Conservation (phyloP, 2,797 vertebrate species). For the Sebastes glaucus region DNA sequence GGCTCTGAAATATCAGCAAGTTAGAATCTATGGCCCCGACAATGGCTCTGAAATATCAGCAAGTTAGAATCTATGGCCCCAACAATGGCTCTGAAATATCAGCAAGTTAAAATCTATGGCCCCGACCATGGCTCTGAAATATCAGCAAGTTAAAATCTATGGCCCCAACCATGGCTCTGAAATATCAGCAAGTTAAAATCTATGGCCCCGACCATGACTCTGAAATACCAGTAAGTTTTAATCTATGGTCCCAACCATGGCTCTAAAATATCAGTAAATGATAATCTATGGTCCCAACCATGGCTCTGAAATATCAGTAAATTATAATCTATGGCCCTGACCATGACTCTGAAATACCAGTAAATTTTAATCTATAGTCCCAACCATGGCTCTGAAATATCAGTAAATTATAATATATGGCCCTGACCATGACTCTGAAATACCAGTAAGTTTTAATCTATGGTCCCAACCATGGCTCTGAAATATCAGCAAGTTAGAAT, state of each 20-base stretch:
- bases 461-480: too few relatives aligned
- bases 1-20: too few relatives aligned
- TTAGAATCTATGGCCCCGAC: rapidly evolving
- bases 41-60: too few relatives aligned
- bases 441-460: rapidly evolving
- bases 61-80: rapidly evolving
- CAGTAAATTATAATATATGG: rapidly evolving
- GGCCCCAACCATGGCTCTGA: too few relatives aligned
- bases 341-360: too few relatives aligned
- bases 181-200: rapidly evolving
- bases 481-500: rapidly evolving
- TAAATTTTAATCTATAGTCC: rapidly evolving
- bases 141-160: rapidly evolving
- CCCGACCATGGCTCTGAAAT: too few relatives aligned
- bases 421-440: rapidly evolving
- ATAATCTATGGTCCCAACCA: rapidly evolving
- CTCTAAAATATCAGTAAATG: too few relatives aligned
- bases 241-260: too few relatives aligned
- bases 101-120: rapidly evolving
- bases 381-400: rapidly evolving
- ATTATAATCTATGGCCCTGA: rapidly evolving
- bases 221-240: too few relatives aligned
- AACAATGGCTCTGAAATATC: rapidly evolving
- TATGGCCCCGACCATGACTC: too few relatives aligned
- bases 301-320: too few relatives aligned